phyloP scores from a whole-genome alignment of 2,113 vertebrate genomes.

The Sylvia atricapilla region DNA sequence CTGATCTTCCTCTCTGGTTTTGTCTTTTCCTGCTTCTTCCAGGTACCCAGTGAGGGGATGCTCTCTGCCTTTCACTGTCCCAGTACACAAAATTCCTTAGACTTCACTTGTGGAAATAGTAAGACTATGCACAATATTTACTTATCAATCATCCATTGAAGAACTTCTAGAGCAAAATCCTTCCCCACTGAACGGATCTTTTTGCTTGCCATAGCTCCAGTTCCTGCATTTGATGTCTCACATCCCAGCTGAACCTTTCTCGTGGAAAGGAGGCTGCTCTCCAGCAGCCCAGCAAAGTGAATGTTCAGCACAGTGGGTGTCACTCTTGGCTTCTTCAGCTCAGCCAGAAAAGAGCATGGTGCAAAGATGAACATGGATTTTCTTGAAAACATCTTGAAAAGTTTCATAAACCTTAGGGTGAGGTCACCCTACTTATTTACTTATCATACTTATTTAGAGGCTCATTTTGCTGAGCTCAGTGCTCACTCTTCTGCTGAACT shows the following conservation, averaged over 20 bases:
- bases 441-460: background rate
- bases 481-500: background rate
- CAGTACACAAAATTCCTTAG: background rate
- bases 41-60: background rate
- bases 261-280: background rate
- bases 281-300: rapidly evolving
- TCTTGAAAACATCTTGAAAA: rapidly evolving
- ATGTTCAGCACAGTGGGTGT: background rate
- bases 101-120: background rate
- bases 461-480: background rate
- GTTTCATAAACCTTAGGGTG: background rate
- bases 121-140: background rate
- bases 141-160: background rate
- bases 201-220: background rate
- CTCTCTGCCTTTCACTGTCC: background rate
- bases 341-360: background rate
- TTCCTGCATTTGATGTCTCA: background rate
- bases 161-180: background rate
- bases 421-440: too few relatives aligned
- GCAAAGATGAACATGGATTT: background rate
- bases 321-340: background rate
- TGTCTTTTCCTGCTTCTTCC: background rate
- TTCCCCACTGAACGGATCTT: background rate
- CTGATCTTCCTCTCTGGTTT: background rate
- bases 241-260: background rate